phyloP scores from a whole-genome alignment of 1,140 invertebrate genomes.

The Nylanderia fulva region DNA sequence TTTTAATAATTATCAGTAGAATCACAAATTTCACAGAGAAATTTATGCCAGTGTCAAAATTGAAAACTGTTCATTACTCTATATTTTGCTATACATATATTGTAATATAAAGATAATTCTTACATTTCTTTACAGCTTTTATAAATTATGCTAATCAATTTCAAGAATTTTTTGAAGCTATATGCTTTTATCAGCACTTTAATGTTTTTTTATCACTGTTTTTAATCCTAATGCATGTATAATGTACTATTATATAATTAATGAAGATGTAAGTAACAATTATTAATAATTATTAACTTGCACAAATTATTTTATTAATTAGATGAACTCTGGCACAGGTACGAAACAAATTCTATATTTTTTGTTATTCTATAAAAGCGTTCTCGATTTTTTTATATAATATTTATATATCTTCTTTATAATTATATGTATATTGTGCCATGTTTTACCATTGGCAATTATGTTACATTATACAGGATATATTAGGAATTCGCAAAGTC shows the following conservation, averaged over 20 bases:
- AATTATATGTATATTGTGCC: neutral
- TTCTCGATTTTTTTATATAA: neutral
- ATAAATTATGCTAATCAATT: too few relatives aligned
- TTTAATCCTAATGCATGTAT: neutral
- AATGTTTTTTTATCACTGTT: neutral
- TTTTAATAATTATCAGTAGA: neutral
- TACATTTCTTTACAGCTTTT: too few relatives aligned
- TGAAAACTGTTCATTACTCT: neutral
- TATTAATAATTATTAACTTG: constrained; percentile 7
- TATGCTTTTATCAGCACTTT: constrained; percentile 11
- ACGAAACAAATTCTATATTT: constrained; percentile 33
- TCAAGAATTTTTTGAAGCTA: constrained; percentile 13
- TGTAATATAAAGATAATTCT: too few relatives aligned
- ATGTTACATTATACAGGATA: constrained; percentile 11
- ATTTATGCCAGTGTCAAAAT: neutral
- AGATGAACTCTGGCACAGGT: neutral
- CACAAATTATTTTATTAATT: constrained; percentile 11
- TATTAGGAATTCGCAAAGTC: constrained; percentile 1
- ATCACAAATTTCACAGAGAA: neutral
- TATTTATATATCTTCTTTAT: constrained; percentile 9
- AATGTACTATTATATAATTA: neutral
- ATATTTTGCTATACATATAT: too few relatives aligned
- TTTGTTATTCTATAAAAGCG: neutral
- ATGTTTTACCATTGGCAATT: neutral
- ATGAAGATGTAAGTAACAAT: constrained; percentile 7